Evolutionary conservation across 2,888 invertebrate species (phyloP), one percentile per base, ranked within the genome.

Genomic region (Lithophane socia): DNA sequence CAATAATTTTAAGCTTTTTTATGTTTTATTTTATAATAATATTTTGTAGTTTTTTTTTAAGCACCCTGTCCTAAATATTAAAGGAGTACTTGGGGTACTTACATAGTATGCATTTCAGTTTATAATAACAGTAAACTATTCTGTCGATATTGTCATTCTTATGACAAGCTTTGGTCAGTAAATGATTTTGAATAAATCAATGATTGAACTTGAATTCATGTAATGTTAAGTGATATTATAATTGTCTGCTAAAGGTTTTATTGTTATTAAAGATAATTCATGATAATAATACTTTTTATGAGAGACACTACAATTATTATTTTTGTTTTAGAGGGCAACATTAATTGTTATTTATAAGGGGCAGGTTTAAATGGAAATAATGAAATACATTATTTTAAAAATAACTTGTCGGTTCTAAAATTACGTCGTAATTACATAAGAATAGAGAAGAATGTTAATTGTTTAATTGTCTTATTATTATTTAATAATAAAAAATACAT

Each of bases 381-480:
- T 49, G 0, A 2, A 54, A 80, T 58, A 9, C 10, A 58, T 63
- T n/a, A 21, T 29, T 54, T 9, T 1, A 5, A 3, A 73, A 73
- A 56, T 52, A 42, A 24, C 13, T 58, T 52, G 7, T 8, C 21
- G 12, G 4, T 21, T 10, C 0, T 18, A 1, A 79, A n/a, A 61
- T 73, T 29, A 37, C 29, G 13, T 9, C 0, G 24, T 70, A 73
- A 70, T 84, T 73, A 70, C 44, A 56, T 56, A 79, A 69, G 1
- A 65, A 66, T 37, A 60, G 4, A 7, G 9, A 54, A 29, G 3
- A 83, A 81, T 68, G n/a, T 37, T 58, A 37, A 73, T 65, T 61
- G 12, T 42, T 73, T 24, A 37, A 69, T 71, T 64, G 8, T 18
- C n/a, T 21, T 16, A 13, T 60, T 65, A 42, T n/a, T 47, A n/a